These are phyloP conservation scores for Megaustenia siamemsis DNA, from an alignment of 2,888 invertebrate species.

Conservation along the genomic window DNA sequence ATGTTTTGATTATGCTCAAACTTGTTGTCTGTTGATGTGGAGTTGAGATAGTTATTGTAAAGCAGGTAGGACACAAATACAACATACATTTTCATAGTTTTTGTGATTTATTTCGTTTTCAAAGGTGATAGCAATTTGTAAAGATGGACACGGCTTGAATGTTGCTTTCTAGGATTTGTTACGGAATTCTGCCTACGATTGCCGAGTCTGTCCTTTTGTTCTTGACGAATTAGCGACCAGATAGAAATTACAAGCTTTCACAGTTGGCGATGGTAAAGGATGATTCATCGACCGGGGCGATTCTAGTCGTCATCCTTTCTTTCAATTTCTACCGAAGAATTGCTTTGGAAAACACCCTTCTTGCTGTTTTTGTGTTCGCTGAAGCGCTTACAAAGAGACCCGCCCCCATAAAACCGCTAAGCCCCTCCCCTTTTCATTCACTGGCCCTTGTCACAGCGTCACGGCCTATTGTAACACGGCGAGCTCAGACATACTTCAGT, in stretches of 20 bases:
- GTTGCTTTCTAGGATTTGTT: not conserved
- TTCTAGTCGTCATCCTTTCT: slow-evolving; percentile 27
- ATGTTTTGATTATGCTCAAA: too few relatives aligned
- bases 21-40: too few relatives aligned
- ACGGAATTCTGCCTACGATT: not conserved
- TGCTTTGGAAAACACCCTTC: slow-evolving; percentile 35
- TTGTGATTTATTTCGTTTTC: too few relatives aligned
- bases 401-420: not conserved
- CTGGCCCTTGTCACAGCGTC: slow-evolving; percentile 4
- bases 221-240: slow-evolving; percentile 11
- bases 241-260: slow-evolving; percentile 9
- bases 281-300: slow-evolving; percentile 38
- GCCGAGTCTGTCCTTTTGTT: slow-evolving; percentile 1
- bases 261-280: not conserved
- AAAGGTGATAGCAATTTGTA: not conserved
- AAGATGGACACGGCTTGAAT: slow-evolving; percentile 5
- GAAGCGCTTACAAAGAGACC: slow-evolving; percentile 19
- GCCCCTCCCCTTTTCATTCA: slow-evolving; percentile 33
- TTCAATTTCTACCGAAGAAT: slow-evolving; percentile 26
- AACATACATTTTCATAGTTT: too few relatives aligned
- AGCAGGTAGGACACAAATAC: too few relatives aligned
- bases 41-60: too few relatives aligned
- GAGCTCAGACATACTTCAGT: slow-evolving; percentile 25
- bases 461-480: slow-evolving; percentile 33
- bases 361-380: slow-evolving; percentile 24